These are phyloP conservation scores for Paramormyrops kingsleyae DNA, from an alignment of 2,113 vertebrate species.

Conservation along the genomic window DNA sequence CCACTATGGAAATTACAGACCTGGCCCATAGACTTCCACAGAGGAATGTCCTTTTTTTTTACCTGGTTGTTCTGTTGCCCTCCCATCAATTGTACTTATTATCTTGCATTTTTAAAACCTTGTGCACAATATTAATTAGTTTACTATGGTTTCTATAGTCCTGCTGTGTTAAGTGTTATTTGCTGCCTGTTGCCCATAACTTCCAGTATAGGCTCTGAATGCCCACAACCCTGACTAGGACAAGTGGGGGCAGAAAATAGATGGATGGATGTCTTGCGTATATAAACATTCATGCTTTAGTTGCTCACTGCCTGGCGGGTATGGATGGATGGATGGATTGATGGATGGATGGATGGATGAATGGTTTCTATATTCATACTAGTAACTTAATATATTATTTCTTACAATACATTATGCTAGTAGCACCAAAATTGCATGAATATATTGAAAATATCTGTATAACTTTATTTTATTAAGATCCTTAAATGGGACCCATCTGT, in stretches of 20 bases:
- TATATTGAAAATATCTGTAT: background rate
- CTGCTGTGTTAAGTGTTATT: background rate
- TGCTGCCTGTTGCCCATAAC: background rate
- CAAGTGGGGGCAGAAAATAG: background rate
- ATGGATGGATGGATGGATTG: background rate
- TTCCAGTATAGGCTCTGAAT: background rate
- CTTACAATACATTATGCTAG: background rate
- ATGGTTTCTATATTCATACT: background rate
- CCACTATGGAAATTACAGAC: background rate
- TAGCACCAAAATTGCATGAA: background rate
- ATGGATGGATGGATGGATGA: background rate
- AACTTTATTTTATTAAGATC: background rate
- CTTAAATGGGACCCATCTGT: background rate
- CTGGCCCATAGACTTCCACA: background rate
- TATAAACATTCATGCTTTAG: background rate
- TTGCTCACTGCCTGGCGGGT: background rate
- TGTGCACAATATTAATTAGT: background rate
- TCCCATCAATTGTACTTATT: background rate
- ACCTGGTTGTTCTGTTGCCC: background rate
- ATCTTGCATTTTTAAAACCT: background rate
- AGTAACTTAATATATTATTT: background rate
- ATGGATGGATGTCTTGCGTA: background rate
- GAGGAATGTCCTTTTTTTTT: background rate
- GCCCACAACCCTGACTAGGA: background rate
- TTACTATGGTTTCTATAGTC: background rate